Evolutionary conservation across 2,113 vertebrate genomes (phyloP), one percentile per base, ranked within the genome.

Genomic region (Bubalus kerabau): DNA sequence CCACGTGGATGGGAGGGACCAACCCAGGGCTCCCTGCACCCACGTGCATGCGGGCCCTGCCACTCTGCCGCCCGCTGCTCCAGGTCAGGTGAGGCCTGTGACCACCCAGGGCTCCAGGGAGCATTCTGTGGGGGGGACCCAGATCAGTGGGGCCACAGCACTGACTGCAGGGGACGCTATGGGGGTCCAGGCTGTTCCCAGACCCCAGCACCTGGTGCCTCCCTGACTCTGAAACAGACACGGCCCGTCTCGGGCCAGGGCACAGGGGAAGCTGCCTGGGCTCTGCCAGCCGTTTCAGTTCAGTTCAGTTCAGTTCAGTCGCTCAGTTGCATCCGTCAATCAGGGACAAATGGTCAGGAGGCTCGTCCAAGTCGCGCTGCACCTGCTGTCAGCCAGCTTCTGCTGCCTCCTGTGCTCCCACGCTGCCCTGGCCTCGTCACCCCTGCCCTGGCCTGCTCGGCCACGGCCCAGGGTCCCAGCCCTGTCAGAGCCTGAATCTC

Each of bases 1-100:
- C 21, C 5, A 0, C 0, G 0, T 28, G 60, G n/a, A 60, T 5
- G 40, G 0, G 6, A 3, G 0, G 2, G 21, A 11, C 48, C 0
- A 10, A 52, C 30, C 2, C 12, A 3, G 0, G 5, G 1, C 0
- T 50, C 56, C 40, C 48, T 12, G 23, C 1, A 2, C 1, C 2
- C 50, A 14, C 1, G 0, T 0, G 4, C 6, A 4, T 2, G 0
- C 3, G 7, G 56, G 6, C 26, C 6, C 5, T 11, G 62, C 13
- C 32, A 6, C 1, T 0, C 1, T 8, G 40, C 15, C 4, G 0
- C 15, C 19, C 6, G 7, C 36, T 3, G 5, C 11, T 15, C 24
- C 24, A 2, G 21, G 24, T 6, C 74, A 10, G 54, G 15, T 8
- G 23, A 87, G 0, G 16, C 78, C 16, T 9, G 56, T 4, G 60